Conservation (phyloP, 2,888 invertebrate species). For the Drosophila colorata region DNA sequence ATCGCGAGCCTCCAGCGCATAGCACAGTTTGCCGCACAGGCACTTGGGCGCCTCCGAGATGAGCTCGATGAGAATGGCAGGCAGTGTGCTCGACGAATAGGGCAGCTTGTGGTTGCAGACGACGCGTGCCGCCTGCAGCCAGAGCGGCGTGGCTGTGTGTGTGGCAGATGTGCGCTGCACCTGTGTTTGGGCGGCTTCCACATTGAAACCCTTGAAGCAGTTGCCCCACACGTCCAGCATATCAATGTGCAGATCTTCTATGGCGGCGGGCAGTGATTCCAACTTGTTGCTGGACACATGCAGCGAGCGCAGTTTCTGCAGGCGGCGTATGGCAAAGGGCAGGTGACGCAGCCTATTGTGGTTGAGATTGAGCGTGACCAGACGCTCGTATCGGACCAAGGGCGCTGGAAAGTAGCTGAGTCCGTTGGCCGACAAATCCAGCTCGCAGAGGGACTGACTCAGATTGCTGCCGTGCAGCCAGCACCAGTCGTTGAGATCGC, state of each 20-base stretch:
- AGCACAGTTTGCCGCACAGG: conserved; percentile 82
- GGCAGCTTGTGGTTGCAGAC: conserved; percentile 72
- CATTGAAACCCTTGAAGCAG: conserved; percentile 62
- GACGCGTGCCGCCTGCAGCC: conserved; percentile 80
- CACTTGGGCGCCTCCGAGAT: conserved; percentile 82
- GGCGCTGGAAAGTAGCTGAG: conserved; percentile 87
- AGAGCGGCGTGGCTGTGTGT: conserved; percentile 68
- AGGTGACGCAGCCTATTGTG: conserved; percentile 87
- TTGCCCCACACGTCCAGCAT: conserved; percentile 84
- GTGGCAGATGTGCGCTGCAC: neutral
- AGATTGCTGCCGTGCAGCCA: conserved; percentile 87
- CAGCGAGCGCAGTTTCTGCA: conserved; percentile 80
- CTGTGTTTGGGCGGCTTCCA: conserved; percentile 50
- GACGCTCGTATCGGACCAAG: conserved; percentile 88
- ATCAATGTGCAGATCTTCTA: conserved; percentile 80
- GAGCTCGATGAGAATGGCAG: conserved; percentile 80
- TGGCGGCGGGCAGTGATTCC: conserved; percentile 82
- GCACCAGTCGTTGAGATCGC: conserved; percentile 87
- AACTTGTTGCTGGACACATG: conserved; percentile 82
- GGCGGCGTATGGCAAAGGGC: conserved; percentile 89
- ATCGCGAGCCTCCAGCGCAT: conserved; percentile 58
- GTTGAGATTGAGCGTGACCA: conserved; percentile 88
- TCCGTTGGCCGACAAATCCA: conserved; percentile 89
- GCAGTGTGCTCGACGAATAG: conserved; percentile 69
- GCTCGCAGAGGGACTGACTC: conserved; percentile 86